Conservation (phyloP, 2,888 invertebrate species). For the Omphaloscelis lunosa region DNA sequence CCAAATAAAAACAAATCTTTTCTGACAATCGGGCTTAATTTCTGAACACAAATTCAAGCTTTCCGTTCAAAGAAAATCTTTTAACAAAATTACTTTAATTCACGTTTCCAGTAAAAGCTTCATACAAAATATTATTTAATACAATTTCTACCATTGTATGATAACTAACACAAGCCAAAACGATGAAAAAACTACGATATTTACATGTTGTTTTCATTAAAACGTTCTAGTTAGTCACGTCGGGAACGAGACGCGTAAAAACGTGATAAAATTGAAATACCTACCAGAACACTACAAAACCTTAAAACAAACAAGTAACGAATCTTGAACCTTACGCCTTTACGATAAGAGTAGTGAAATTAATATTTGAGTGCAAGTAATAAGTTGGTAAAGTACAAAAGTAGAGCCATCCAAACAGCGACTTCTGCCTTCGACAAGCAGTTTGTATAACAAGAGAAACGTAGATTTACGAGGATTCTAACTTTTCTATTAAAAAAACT, state of each 20-base stretch:
- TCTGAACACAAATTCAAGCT: too few relatives aligned
- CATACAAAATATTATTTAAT: too few relatives aligned
- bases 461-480: constrained; percentile 48
- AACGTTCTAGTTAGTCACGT: constrained; percentile 68
- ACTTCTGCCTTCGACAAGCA: constrained; percentile 58
- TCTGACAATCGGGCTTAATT: too few relatives aligned
- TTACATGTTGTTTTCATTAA: constrained; percentile 63
- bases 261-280: constrained; percentile 65
- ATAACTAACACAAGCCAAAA: neutral
- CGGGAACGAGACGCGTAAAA: constrained; percentile 63
- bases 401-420: constrained; percentile 63
- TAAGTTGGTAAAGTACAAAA: constrained; percentile 52
- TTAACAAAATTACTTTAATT: too few relatives aligned
- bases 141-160: neutral
- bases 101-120: too few relatives aligned
- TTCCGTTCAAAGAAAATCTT: too few relatives aligned
- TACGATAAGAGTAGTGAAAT: constrained; percentile 11
- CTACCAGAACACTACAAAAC: constrained; percentile 3
- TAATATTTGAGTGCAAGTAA: neutral
- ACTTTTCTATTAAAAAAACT: constrained; percentile 54
- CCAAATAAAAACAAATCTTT: too few relatives aligned
- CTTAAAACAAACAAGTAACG: neutral
- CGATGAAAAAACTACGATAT: constrained; percentile 16
- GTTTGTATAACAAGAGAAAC: constrained; percentile 50
- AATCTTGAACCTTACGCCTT: constrained; percentile 6